Base-by-base conservation (phyloP, 2,113 vertebrate species). In the Hydropotes inermis region DNA sequence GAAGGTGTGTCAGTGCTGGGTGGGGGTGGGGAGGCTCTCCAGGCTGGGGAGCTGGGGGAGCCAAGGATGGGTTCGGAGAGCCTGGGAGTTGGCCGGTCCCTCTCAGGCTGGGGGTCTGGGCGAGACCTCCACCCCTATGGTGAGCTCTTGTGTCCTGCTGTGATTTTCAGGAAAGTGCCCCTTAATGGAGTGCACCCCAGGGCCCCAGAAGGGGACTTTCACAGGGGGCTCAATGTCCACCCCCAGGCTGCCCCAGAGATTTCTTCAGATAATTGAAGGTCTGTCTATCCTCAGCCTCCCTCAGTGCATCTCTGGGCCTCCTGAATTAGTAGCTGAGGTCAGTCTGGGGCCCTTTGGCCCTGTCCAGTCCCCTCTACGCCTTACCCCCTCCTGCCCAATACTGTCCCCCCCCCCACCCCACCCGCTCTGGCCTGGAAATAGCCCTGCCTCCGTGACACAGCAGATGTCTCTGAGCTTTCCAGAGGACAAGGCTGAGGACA, bases 391-490 rank as follows among this genome's bases (percentile, higher is more conserved):
- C 78, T 97, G 86, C 78, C 91, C 64, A 85, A 79, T 84, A 84
- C 50, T 79, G 61, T 50, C 45, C 89, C 87, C 19, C 39, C 61
- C 86, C 84, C 91, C 28, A 45, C 87, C 88, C 88, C 50, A 95
- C 97, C 96, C 94, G 81, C 96, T 36, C 78, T 39, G 89, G 96
- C 96, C 97, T 97, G 97, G 98, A 98, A 98, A 97, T 98, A 98
- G 96, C 97, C 96, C 96, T 94, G 98, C 96, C 98, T 98, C 97
- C 94, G 96, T 99, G 98, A 98, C 98, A 97, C 97, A 98, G 98
- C 97, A 97, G 97, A 98, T 98, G 98, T 98, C 98, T 98, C 95
- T 97, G 98, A 98, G 98, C 98, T 98, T 99, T 99, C 98, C 96
- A 99, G 98, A 99, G 98, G 98, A 97, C 98, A 98, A 97, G 97